Evolutionary conservation across 2,797 vertebrate genomes (phyloP).

Genomic region (Paedocypris micromegethes): DNA sequence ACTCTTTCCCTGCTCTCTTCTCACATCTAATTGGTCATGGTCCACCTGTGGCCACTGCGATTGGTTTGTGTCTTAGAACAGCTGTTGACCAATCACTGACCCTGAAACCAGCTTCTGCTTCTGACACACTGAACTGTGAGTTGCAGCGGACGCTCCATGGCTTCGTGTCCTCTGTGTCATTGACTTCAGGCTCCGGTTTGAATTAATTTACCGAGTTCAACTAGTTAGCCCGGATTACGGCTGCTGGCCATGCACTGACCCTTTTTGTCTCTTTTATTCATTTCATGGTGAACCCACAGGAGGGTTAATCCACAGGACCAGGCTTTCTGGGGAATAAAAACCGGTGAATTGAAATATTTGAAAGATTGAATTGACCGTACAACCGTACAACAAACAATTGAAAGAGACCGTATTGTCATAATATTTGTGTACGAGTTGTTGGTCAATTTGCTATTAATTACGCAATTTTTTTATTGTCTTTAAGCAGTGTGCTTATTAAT

Average conservation of each 20-base stretch:
- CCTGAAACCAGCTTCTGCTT: conserved; percentile 5
- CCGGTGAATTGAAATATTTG: too few relatives aligned
- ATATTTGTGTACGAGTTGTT: too few relatives aligned
- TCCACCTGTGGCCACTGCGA: conserved; percentile 34
- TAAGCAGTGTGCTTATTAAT: too few relatives aligned
- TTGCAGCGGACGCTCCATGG: not conserved
- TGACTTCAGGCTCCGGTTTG: conserved; percentile 21
- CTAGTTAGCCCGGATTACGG: conserved; percentile 14
- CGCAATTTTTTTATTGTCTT: too few relatives aligned
- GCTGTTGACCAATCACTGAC: conserved; percentile 40
- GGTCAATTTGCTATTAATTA: too few relatives aligned
- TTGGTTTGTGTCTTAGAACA: conserved; percentile 40
- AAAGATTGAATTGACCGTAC: too few relatives aligned
- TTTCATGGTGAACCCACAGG: conserved; percentile 24
- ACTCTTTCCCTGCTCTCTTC: conserved; percentile 2
- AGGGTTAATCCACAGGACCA: conserved; percentile 17
- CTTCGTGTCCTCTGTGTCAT: not conserved
- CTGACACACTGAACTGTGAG: conserved; percentile 7
- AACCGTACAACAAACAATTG: too few relatives aligned
- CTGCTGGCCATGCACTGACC: not conserved
- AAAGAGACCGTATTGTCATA: too few relatives aligned
- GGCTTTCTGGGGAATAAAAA: conserved; percentile 12
- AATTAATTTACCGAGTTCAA: conserved; percentile 28
- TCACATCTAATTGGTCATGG: conserved; percentile 31
- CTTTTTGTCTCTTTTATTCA: conserved; percentile 25